Evolutionary conservation across 1,140 invertebrate species (phyloP).

Genomic region (Pachypsylla venusta): DNA sequence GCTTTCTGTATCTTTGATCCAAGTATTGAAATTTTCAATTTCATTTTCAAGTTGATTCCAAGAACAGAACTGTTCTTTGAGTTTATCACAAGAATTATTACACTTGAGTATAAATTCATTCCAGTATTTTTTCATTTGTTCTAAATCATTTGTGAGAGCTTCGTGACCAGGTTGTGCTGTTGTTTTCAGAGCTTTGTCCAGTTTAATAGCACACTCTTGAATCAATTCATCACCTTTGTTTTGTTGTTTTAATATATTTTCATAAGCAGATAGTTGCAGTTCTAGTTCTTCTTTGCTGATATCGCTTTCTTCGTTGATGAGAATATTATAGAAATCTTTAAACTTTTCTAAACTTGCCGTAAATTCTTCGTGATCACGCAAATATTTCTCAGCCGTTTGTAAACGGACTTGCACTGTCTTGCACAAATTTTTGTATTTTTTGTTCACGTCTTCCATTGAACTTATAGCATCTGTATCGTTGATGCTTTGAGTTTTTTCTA

Average conservation of each 20-base stretch:
- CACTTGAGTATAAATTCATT: constrained; percentile 57
- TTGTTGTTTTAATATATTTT: constrained; percentile 56
- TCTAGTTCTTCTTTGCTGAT: constrained; percentile 59
- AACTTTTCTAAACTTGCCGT: constrained; percentile 57
- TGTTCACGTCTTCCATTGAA: constrained; percentile 49
- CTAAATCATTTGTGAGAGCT: constrained; percentile 52
- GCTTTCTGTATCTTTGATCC: constrained; percentile 70
- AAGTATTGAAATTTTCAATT: constrained; percentile 57
- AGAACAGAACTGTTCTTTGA: constrained; percentile 52
- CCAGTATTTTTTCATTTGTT: constrained; percentile 61
- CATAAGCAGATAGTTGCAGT: constrained; percentile 51
- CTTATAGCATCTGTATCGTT: constrained; percentile 57
- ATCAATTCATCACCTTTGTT: constrained; percentile 56
- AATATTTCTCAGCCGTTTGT: constrained; percentile 47
- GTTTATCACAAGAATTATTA: constrained; percentile 44
- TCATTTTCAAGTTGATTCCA: constrained; percentile 65
- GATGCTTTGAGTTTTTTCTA: constrained; percentile 53
- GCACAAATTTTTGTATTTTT: constrained; percentile 49
- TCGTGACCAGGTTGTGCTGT: constrained; percentile 65
- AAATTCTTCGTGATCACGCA: constrained; percentile 67
- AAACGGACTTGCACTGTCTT: constrained; percentile 52
- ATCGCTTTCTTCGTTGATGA: constrained; percentile 49
- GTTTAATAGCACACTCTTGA: constrained; percentile 48
- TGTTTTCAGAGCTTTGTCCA: constrained; percentile 56
- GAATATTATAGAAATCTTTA: constrained; percentile 52